These are phyloP conservation scores for Tauraco erythrolophus DNA, from an alignment of 2,113 vertebrate genomes.

Conservation along the genomic window DNA sequence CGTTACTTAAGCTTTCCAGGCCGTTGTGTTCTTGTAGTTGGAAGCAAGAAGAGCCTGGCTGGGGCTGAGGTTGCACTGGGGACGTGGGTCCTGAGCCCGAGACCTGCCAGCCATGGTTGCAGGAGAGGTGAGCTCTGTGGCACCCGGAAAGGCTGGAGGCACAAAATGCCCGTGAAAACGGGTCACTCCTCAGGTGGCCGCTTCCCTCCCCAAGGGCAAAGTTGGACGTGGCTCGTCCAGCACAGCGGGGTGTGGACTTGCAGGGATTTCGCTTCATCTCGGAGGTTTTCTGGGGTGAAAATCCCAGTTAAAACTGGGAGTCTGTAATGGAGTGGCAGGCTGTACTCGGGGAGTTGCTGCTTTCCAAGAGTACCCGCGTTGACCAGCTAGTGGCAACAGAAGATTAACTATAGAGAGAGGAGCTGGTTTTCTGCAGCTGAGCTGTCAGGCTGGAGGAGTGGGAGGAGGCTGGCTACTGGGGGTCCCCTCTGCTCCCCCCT, in stretches of 20 bases:
- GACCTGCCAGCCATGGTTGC: background rate
- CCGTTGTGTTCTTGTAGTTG: background rate
- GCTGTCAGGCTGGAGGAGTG: background rate
- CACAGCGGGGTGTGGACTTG: accelerated
- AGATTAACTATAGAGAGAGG: slow-evolving; percentile 75
- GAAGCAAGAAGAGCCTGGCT: background rate
- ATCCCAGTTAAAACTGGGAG: background rate
- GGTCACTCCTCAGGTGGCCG: background rate
- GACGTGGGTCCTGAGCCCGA: background rate
- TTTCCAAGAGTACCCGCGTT: slow-evolving; percentile 72
- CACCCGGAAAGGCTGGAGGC: background rate
- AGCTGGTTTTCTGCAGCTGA: background rate
- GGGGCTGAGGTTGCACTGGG: accelerated
- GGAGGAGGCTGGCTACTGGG: background rate
- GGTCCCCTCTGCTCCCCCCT: background rate
- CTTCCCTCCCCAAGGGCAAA: background rate
- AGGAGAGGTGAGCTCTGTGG: background rate
- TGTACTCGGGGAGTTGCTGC: background rate
- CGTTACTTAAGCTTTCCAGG: background rate
- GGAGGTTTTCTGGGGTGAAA: background rate
- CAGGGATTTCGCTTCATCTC: background rate
- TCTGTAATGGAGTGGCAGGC: background rate
- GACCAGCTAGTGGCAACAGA: slow-evolving; percentile 84
- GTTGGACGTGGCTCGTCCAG: background rate
- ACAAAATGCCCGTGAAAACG: background rate